Evolutionary conservation across 2,888 invertebrate species (phyloP).

Genomic region (Myathropa florea): DNA sequence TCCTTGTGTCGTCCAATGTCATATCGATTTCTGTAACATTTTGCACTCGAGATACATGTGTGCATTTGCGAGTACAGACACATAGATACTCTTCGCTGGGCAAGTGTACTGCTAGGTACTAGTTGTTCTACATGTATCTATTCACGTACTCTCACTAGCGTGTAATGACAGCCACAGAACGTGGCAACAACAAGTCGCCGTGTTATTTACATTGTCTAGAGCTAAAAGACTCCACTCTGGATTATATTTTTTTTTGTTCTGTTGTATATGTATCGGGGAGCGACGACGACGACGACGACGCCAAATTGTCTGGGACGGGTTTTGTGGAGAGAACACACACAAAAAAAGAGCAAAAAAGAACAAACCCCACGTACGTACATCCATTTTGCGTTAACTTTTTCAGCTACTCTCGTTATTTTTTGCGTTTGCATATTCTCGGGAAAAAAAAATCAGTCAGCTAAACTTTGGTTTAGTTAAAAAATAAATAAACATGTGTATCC

Average conservation of each 20-base stretch:
- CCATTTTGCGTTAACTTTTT: constrained; percentile 36
- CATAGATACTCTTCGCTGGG: constrained; percentile 3
- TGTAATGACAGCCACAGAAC: constrained; percentile 44
- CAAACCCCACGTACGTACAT: constrained; percentile 11
- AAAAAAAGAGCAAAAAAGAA: constrained; percentile 24
- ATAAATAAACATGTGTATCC: not conserved
- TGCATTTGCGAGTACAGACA: constrained; percentile 9
- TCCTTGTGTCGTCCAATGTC: constrained; percentile 24
- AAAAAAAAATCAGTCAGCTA: not conserved
- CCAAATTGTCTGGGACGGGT: constrained; percentile 69
- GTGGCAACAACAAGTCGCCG: constrained; percentile 65
- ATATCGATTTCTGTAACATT: constrained; percentile 62
- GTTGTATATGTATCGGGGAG: constrained; percentile 21
- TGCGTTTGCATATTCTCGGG: not conserved
- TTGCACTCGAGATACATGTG: constrained; percentile 54
- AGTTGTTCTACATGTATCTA: constrained; percentile 37
- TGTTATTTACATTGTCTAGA: constrained; percentile 68
- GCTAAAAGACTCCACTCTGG: constrained; percentile 47
- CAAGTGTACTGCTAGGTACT: not conserved
- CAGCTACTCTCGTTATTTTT: constrained; percentile 15
- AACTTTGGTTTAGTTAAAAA: constrained; percentile 23
- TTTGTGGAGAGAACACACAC: constrained; percentile 32
- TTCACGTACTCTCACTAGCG: constrained; percentile 28
- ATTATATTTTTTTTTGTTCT: constrained; percentile 29
- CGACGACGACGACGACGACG: constrained; percentile 52